Evolutionary conservation across 2,888 invertebrate species (phyloP).

Genomic region (Operophtera brumata): DNA sequence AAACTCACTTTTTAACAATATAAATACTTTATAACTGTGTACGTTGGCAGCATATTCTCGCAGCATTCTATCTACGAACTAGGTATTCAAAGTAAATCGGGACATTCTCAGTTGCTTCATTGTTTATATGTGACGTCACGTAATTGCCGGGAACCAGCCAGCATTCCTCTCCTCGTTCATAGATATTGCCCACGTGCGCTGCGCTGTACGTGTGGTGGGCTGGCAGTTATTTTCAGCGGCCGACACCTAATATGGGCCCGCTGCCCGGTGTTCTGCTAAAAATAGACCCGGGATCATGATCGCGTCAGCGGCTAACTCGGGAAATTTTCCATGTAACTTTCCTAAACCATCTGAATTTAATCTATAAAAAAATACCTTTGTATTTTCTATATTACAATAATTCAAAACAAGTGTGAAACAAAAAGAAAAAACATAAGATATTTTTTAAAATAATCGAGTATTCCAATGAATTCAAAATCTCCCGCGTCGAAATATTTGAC

Average conservation of each 20-base stretch:
- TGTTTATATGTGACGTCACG: conserved; percentile 34
- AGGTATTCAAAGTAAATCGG: conserved; percentile 17
- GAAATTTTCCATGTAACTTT: conserved; percentile 16
- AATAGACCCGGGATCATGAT: conserved; percentile 59
- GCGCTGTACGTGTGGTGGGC: conserved; percentile 58
- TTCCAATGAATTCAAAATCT: conserved; percentile 37
- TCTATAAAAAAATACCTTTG: neutral
- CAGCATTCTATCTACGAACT: conserved; percentile 7
- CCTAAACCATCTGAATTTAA: neutral
- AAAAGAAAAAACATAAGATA: no score
- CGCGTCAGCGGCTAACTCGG: conserved; percentile 42
- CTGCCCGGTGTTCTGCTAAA: conserved; percentile 67
- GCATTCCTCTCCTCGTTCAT: conserved; percentile 3
- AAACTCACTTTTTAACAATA: conserved; percentile 11
- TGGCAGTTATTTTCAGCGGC: conserved; percentile 66
- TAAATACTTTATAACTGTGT: neutral
- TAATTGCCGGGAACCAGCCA: conserved; percentile 13
- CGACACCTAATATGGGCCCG: conserved; percentile 78
- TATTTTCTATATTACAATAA: no score
- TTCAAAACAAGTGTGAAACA: no score
- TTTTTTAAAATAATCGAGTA: no score
- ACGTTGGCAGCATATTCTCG: neutral
- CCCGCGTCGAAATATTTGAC: conserved; percentile 41
- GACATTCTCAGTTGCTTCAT: conserved; percentile 20
- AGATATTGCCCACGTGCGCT: conserved; percentile 16